Evolutionary conservation across 2,888 invertebrate species (phyloP).

Genomic region (Argyra leucocephala): DNA sequence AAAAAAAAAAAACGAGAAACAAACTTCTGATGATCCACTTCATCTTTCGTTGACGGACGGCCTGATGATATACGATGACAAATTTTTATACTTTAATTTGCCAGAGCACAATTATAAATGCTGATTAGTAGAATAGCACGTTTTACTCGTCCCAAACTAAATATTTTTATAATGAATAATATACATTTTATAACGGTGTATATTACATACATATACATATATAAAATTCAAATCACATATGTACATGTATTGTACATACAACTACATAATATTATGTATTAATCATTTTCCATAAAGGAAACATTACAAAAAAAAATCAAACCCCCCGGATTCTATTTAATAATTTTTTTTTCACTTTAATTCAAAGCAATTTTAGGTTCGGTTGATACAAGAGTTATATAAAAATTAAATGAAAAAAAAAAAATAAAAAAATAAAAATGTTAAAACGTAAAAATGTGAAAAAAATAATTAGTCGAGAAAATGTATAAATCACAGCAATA

Average conservation of each 20-base stretch:
- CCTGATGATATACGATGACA: neutral
- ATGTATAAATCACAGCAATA: neutral
- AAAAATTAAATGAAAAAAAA: no score
- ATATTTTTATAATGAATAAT: no score
- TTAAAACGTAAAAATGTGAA: slow-evolving; percentile 1
- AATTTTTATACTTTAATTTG: slow-evolving; percentile 15
- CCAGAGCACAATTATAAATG: slow-evolving; percentile 22
- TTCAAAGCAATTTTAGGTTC: slow-evolving; percentile 4
- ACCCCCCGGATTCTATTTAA: no score
- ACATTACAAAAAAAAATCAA: neutral
- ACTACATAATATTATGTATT: no score
- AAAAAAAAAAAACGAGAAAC: neutral
- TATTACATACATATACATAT: no score
- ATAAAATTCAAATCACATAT: no score
- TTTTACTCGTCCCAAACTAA: slow-evolving; percentile 2
- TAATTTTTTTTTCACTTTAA: neutral
- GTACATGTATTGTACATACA: no score
- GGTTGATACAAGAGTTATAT: neutral
- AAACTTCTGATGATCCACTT: neutral
- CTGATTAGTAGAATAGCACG: slow-evolving; percentile 25
- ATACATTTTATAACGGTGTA: no score
- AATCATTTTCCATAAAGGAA: neutral
- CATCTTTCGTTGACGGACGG: slow-evolving; percentile 1
- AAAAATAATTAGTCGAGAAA: slow-evolving; percentile 3
- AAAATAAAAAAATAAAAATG: neutral